These are phyloP conservation scores for Callyntrura sp. DNA, from an alignment of 2,888 invertebrate genomes.

Conservation along the genomic window DNA sequence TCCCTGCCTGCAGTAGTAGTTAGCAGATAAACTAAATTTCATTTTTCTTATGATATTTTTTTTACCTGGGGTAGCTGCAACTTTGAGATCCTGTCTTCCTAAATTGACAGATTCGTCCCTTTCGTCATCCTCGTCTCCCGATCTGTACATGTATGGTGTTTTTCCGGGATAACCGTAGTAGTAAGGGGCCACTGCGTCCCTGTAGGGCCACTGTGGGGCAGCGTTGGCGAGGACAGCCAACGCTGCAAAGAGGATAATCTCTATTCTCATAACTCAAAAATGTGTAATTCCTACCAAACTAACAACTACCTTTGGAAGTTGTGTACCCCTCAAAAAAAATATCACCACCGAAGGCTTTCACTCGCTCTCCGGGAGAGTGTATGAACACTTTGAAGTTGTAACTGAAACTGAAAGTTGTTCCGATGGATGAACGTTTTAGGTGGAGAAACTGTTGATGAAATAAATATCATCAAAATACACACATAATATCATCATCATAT, in stretches of 20 bases:
- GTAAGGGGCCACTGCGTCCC: conserved; percentile 79
- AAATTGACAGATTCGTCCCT: conserved; percentile 64
- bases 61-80: conserved; percentile 49
- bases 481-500: conserved; percentile 21
- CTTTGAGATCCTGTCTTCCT: conserved; percentile 74
- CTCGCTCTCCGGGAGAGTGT: conserved; percentile 64
- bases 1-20: too few relatives aligned
- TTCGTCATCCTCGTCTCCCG: conserved; percentile 81
- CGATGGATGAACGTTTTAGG: conserved; percentile 24
- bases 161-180: conserved; percentile 82
- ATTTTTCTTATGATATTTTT: not conserved
- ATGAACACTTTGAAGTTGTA: conserved; percentile 64
- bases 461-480: conserved; percentile 51
- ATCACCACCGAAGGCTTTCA: conserved; percentile 55
- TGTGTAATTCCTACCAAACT: not conserved
- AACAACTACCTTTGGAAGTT: conserved; percentile 8
- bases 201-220: conserved; percentile 82
- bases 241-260: conserved; percentile 67
- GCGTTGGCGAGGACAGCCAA: conserved; percentile 74
- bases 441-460: conserved; percentile 55
- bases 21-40: not conserved
- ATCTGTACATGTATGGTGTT: conserved; percentile 80
- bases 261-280: conserved; percentile 62
- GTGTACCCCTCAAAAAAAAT: conserved; percentile 51
- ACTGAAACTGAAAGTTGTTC: conserved; percentile 71